These are phyloP conservation scores for Coenonympha arcania DNA, from an alignment of 2,888 invertebrate genomes.

Conservation along the genomic window DNA sequence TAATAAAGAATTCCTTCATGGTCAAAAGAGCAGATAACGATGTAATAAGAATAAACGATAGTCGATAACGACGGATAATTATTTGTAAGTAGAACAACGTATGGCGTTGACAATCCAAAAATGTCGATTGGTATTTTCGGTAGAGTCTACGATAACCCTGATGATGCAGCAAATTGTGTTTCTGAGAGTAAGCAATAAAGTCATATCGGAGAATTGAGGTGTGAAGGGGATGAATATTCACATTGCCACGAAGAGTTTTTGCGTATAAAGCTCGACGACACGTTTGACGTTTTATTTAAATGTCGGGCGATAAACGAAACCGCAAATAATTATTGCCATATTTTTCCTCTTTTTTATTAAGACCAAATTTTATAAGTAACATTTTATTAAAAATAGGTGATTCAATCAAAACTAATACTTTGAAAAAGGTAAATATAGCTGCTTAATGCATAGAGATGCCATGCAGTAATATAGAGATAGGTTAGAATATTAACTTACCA, in stretches of 20 bases:
- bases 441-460: constrained; percentile 44
- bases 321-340: constrained; percentile 20
- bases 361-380: neutral
- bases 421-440: constrained; percentile 18
- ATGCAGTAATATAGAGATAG: constrained; percentile 43
- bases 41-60: neutral
- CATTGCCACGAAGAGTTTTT: constrained; percentile 17
- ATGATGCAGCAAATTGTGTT: constrained; percentile 16
- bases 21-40: neutral
- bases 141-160: neutral
- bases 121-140: constrained; percentile 4
- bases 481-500: constrained; percentile 68
- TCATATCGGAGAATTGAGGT: neutral
- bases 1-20: neutral
- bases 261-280: constrained; percentile 23
- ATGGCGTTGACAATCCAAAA: constrained; percentile 4
- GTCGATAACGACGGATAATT: constrained; percentile 2
- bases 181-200: constrained; percentile 6
- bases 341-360: constrained; percentile 5
- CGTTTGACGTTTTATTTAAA: constrained; percentile 33
- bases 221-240: constrained; percentile 21
- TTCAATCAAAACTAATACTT: neutral
- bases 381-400: neutral
- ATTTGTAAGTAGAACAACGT: constrained; percentile 3
- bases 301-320: constrained; percentile 29